Conservation (phyloP, 1,140 invertebrate species). For the Aricia agestis region DNA sequence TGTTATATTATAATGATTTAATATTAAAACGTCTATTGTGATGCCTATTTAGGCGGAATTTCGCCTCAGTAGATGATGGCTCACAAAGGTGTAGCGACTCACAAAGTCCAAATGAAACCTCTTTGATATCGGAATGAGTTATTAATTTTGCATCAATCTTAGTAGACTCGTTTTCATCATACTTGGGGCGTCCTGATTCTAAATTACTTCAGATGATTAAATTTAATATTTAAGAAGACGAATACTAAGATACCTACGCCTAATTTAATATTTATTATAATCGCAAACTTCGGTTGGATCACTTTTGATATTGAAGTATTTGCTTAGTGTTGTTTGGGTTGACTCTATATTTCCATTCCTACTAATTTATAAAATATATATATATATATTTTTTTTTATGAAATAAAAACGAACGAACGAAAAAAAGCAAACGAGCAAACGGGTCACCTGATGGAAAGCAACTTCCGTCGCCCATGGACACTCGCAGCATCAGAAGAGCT, state of each 20-base stretch:
- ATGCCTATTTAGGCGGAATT: background rate
- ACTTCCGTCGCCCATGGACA: too few relatives aligned
- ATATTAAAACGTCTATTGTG: too few relatives aligned
- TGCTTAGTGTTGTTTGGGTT: background rate
- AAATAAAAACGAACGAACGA: too few relatives aligned
- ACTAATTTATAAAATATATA: too few relatives aligned
- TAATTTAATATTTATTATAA: background rate
- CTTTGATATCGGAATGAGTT: conserved; percentile 9
- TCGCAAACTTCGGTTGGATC: background rate
- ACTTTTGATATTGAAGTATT: background rate
- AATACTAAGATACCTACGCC: background rate
- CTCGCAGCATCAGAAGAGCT: too few relatives aligned
- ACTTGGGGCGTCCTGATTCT: conserved; percentile 1
- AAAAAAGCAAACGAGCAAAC: too few relatives aligned
- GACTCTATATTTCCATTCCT: background rate
- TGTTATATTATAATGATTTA: too few relatives aligned
- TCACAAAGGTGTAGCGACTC: background rate
- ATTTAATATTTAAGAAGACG: conserved; percentile 7
- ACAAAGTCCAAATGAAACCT: conserved; percentile 7
- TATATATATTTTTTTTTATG: too few relatives aligned
- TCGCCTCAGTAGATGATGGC: background rate
- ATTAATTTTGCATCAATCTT: conserved; percentile 9
- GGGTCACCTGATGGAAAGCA: too few relatives aligned
- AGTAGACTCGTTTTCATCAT: conserved; percentile 9
- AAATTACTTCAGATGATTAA: conserved; percentile 8